Conservation (phyloP, 2,888 invertebrate species). For the Hirtodrosophila cameraria region DNA sequence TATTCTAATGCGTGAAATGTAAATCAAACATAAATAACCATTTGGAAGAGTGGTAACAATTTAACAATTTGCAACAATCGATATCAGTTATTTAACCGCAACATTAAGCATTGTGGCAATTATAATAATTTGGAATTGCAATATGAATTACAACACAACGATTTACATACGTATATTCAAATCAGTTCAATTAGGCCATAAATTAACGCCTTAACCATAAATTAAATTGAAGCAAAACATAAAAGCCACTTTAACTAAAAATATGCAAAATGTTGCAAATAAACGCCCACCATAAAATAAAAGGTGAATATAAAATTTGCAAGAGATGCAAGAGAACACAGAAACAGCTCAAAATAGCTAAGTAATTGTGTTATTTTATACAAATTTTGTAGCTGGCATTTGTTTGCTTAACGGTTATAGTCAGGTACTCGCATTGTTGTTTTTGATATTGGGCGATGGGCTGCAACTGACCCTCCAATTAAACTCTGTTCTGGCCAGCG, state of each 20-base stretch:
- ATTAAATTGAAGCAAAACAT: conserved; percentile 68
- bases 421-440: too few species aligned
- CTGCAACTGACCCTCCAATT: conserved; percentile 60
- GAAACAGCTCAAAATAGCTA: conserved; percentile 42
- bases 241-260: conserved; percentile 65
- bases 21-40: too few species aligned
- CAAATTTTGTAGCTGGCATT: conserved; percentile 40
- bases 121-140: conserved; percentile 24
- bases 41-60: too few species aligned
- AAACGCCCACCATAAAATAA: conserved; percentile 50
- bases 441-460: conserved; percentile 31
- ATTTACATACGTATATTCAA: conserved; percentile 55
- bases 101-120: conserved; percentile 11
- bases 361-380: conserved; percentile 68
- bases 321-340: conserved; percentile 20
- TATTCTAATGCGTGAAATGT: too few species aligned
- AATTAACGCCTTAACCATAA: conserved; percentile 74
- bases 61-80: background rate
- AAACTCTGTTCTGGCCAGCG: conserved; percentile 55
- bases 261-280: conserved; percentile 68
- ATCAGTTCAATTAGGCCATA: conserved; percentile 74
- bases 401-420: conserved; percentile 55
- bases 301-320: conserved; percentile 21
- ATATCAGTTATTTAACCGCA: conserved; percentile 2
- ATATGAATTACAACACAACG: conserved; percentile 58